These are phyloP conservation scores for Samia ricini DNA, from an alignment of 1,140 invertebrate genomes.

Conservation along the genomic window DNA sequence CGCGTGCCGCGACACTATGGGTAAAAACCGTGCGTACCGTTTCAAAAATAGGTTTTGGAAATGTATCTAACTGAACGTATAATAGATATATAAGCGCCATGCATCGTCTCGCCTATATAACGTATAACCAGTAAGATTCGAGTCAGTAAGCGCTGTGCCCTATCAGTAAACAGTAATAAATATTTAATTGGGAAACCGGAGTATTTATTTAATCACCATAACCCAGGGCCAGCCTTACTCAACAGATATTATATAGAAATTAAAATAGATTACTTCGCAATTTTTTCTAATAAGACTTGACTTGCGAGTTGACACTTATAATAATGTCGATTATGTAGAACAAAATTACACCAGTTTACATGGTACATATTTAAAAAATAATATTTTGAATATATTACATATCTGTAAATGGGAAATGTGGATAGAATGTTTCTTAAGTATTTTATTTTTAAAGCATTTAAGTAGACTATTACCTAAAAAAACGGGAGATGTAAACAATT, in stretches of 20 bases:
- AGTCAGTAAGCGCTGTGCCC: no score
- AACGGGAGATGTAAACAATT: background rate
- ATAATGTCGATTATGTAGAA: conserved; percentile 2
- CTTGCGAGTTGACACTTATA: conserved; percentile 3
- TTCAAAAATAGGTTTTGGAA: conserved; percentile 4
- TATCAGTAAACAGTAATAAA: no score
- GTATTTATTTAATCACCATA: no score
- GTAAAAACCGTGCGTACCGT: background rate
- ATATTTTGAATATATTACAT: background rate
- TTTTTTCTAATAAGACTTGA: background rate
- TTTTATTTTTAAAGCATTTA: background rate
- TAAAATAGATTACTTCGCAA: background rate
- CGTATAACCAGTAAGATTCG: no score
- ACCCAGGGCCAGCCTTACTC: no score
- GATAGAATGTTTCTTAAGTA: background rate
- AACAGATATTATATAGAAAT: conserved; percentile 2
- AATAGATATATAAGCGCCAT: no score
- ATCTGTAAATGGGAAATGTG: background rate
- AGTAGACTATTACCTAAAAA: background rate
- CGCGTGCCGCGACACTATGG: no score
- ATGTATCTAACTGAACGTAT: background rate
- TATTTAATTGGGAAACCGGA: no score
- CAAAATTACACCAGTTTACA: background rate
- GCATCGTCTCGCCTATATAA: no score
- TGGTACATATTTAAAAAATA: background rate